These are phyloP conservation scores for Gasteruption jaculator DNA, from an alignment of 2,888 invertebrate species.

Conservation along the genomic window DNA sequence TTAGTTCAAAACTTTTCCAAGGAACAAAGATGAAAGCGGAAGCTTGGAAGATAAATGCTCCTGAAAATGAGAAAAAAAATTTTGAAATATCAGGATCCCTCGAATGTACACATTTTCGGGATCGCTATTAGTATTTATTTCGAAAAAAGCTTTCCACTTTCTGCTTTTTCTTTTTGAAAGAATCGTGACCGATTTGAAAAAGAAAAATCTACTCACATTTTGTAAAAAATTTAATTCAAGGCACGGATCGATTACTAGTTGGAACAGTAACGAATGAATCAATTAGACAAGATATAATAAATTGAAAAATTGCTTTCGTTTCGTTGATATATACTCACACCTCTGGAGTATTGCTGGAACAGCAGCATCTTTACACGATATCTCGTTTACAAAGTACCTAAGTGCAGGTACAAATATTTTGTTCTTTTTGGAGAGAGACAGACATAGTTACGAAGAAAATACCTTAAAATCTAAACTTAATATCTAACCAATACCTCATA, in stretches of 20 bases:
- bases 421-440: constrained; percentile 40
- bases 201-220: background rate
- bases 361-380: constrained; percentile 41
- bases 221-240: too few species aligned
- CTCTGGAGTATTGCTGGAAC: constrained; percentile 41
- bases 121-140: too few species aligned
- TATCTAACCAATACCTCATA: constrained; percentile 32
- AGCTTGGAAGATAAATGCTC: too few species aligned
- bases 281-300: constrained; percentile 25
- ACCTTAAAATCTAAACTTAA: constrained; percentile 34
- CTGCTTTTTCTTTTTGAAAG: too few species aligned
- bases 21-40: too few species aligned
- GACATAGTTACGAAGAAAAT: constrained; percentile 33
- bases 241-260: constrained; percentile 35
- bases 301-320: constrained; percentile 29
- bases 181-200: background rate
- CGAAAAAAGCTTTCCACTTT: too few species aligned
- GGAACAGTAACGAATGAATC: constrained; percentile 33
- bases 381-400: constrained; percentile 47
- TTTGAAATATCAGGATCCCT: too few species aligned
- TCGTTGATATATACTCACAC: constrained; percentile 44
- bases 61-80: too few species aligned
- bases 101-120: too few species aligned
- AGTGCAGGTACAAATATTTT: constrained; percentile 45
- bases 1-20: too few species aligned